Percentiles rank a stretch among this genome's conserved stretches.
Evolutionary conservation across 2,888 invertebrate genomes (phyloP).

Genomic region (Ormyrus pomaceus): DNA sequence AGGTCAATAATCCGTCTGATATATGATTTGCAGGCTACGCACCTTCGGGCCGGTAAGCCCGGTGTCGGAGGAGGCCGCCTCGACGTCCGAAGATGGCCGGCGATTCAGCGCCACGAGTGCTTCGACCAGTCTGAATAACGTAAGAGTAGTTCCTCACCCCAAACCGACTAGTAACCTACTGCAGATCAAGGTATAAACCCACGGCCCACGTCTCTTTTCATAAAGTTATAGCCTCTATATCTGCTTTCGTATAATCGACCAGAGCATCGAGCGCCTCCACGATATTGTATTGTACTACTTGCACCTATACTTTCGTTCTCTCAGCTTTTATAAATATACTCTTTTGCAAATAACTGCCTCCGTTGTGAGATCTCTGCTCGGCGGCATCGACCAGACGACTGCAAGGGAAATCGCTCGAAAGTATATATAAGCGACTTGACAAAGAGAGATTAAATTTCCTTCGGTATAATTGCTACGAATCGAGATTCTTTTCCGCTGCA

Average conservation of each 20-base stretch:
- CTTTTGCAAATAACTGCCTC: too few relatives aligned
- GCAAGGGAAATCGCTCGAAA: too few relatives aligned
- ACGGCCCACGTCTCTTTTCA: conserved; percentile 22
- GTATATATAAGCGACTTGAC: too few relatives aligned
- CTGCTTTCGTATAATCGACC: neutral
- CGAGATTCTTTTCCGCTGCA: too few relatives aligned
- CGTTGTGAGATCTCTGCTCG: too few relatives aligned
- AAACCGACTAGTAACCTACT: conserved; percentile 65
- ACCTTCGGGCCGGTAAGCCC: conserved; percentile 68
- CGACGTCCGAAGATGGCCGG: conserved; percentile 66
- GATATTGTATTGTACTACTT: too few relatives aligned
- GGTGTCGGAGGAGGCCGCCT: conserved; percentile 65
- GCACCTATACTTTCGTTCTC: too few relatives aligned
- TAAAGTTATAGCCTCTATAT: conserved; percentile 21
- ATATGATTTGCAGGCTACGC: conserved; percentile 65
- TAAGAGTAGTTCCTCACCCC: conserved; percentile 66
- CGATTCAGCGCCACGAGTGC: conserved; percentile 66
- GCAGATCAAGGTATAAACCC: conserved; percentile 64
- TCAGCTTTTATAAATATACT: too few relatives aligned
- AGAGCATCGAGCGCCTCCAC: neutral
- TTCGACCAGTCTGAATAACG: conserved; percentile 69
- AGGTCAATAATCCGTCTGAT: neutral
- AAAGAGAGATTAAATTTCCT: too few relatives aligned
- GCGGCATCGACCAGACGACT: too few relatives aligned
- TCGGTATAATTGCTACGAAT: too few relatives aligned